Conservation (phyloP, 2,113 vertebrate species). For the Ornithorhynchus anatinus region DNA sequence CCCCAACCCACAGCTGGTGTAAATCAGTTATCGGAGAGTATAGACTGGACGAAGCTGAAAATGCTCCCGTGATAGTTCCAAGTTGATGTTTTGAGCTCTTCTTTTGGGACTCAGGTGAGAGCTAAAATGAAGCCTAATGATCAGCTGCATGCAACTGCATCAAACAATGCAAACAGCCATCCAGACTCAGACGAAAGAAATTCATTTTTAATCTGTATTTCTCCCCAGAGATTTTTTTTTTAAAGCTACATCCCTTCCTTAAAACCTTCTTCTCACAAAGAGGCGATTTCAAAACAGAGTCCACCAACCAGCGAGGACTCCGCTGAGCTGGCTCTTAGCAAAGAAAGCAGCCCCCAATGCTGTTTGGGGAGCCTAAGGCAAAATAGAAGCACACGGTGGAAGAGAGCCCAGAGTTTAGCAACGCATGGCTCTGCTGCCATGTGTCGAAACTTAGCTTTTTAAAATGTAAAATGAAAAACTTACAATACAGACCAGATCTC, state of each 20-base stretch:
- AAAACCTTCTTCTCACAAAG: neutral
- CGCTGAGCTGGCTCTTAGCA: neutral
- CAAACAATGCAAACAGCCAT: too few species aligned
- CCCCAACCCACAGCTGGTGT: too few species aligned
- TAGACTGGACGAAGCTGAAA: too few species aligned
- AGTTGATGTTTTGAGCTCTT: too few species aligned
- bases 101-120: too few species aligned
- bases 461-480: constrained; percentile 48
- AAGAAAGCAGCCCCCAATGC: neutral
- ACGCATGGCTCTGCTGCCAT: constrained; percentile 5
- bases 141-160: too few species aligned
- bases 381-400: neutral
- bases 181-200: neutral
- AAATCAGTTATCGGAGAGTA: too few species aligned
- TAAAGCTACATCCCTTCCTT: neutral
- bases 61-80: too few species aligned
- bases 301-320: neutral
- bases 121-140: too few species aligned
- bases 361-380: constrained; percentile 5
- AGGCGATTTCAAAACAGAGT: neutral
- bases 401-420: neutral
- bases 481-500: constrained; percentile 34
- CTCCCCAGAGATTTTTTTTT: neutral
- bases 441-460: constrained; percentile 19
- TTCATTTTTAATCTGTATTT: neutral